Conservation (phyloP, 1,140 invertebrate species). For the Dreissena rostriformis region DNA sequence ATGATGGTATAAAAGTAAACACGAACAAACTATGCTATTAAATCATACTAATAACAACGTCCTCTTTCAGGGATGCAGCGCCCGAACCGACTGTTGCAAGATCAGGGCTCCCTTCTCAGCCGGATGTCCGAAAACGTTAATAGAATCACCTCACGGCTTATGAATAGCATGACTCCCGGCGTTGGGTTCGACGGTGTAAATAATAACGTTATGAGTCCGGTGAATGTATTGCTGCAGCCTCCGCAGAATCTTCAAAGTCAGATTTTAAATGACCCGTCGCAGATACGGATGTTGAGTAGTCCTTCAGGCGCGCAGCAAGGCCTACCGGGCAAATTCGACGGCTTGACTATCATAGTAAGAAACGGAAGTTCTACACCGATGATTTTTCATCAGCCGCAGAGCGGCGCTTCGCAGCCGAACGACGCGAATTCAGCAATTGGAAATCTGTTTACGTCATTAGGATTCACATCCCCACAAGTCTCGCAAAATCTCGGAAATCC, state of each 20-base stretch:
- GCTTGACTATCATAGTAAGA: not conserved
- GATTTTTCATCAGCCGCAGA: not conserved
- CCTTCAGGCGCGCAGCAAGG: not conserved
- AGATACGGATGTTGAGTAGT: not conserved
- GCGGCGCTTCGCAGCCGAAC: no score
- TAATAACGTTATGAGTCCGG: slow-evolving; percentile 4
- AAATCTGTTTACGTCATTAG: not conserved
- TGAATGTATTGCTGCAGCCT: slow-evolving; percentile 1
- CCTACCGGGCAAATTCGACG: not conserved
- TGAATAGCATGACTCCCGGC: slow-evolving; percentile 24
- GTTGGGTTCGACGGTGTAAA: not conserved
- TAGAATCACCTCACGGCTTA: slow-evolving; percentile 26
- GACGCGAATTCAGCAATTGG: not conserved
- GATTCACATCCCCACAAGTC: not conserved
- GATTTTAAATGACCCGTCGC: slow-evolving; percentile 12
- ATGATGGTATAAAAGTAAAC: not conserved
- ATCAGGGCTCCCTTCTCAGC: not conserved
- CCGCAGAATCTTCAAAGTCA: not conserved
- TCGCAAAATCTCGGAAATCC: not conserved
- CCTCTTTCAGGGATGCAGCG: slow-evolving; percentile 18
- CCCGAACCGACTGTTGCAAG: slow-evolving; percentile 14
- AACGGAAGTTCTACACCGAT: not conserved
- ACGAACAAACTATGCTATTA: not conserved
- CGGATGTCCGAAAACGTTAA: slow-evolving; percentile 2
- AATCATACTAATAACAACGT: not conserved